Base-by-base conservation (phyloP, 2,888 invertebrate genomes). In the Oxycera nigricornis region DNA sequence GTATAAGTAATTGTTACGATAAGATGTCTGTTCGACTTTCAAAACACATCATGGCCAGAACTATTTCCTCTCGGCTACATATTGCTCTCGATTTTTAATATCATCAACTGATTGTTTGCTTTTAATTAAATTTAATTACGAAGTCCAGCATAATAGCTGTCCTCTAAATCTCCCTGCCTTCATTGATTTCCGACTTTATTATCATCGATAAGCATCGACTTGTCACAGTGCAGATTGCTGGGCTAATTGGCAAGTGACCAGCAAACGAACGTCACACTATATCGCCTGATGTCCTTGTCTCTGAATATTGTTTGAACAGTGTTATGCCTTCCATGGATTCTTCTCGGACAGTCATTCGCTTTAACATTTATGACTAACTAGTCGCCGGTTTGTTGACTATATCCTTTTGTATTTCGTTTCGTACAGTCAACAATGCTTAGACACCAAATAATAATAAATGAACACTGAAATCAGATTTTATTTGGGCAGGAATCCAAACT, bases 281-380 rank as follows among this genome's bases (percentile, higher is more conserved):
- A 6, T 11, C n/a, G 26, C 24, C 41, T 20, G 22, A 22, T 55
- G n/a, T 65, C 41, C 65, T 41, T 65, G 65, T 24, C 11, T 24
- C 39, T 39, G 41, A 65, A 65, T 65, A 20, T 65, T 70, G 70
- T 70, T 70, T 70, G 70, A 70, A 55, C 22, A 70, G 52, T 70
- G 70, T 70, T 52, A 52, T 52, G 70, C 70, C 70, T 70, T 70
- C 70, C 52, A 70, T 70, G 70, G 70, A 70, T 70, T 70, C 70
- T 70, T 52, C 52, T 28, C 52, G 31, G 52, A 22, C 68, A 52
- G 31, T 70, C 52, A 22, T 52, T 11, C 24, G 35, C 14, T 52
- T 35, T 31, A 70, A 70, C 55, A 70, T 70, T 70, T 70, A 70
- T 35, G 70, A 35, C 55, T 26, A 70, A 55, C 70, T 52, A 70